phyloP scores from a whole-genome alignment of 2,888 invertebrate genomes.

The Coecobrya sp. region DNA sequence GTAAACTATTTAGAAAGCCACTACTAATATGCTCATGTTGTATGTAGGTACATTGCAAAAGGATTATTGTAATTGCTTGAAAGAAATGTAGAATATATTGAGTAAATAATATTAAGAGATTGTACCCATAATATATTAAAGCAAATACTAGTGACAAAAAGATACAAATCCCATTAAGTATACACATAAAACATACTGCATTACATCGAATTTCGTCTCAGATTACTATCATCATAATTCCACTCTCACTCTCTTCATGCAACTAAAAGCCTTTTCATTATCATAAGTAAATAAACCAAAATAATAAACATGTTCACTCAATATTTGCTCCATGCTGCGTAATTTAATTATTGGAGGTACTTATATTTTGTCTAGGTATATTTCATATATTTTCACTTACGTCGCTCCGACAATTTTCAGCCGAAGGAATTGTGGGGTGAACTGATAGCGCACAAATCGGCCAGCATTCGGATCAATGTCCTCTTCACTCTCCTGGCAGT shows the following conservation, averaged over 20 bases:
- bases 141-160: not conserved
- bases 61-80: constrained; percentile 7
- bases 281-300: not conserved
- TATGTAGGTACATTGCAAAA: not conserved
- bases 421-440: constrained; percentile 98
- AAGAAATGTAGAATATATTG: constrained; percentile 62
- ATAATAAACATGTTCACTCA: not conserved
- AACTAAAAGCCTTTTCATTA: constrained; percentile 30
- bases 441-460: constrained; percentile 99
- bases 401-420: constrained; percentile 99
- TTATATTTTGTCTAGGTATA: not conserved
- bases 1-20: constrained; percentile 23
- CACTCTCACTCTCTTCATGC: not conserved
- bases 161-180: too few relatives aligned
- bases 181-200: too few relatives aligned
- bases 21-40: not conserved
- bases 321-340: not conserved
- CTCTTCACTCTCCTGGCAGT: constrained; percentile 86
- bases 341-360: not conserved
- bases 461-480: constrained; percentile 95
- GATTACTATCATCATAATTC: not conserved
- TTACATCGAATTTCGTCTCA: not conserved
- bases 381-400: constrained; percentile 90
- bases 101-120: constrained; percentile 1
- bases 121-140: not conserved